A percentile compares a stretch with the other conserved stretches of the same genome.
These are phyloP conservation scores for Ceuthmochares aereus DNA, from an alignment of 2,113 vertebrate species.

Conservation along the genomic window DNA sequence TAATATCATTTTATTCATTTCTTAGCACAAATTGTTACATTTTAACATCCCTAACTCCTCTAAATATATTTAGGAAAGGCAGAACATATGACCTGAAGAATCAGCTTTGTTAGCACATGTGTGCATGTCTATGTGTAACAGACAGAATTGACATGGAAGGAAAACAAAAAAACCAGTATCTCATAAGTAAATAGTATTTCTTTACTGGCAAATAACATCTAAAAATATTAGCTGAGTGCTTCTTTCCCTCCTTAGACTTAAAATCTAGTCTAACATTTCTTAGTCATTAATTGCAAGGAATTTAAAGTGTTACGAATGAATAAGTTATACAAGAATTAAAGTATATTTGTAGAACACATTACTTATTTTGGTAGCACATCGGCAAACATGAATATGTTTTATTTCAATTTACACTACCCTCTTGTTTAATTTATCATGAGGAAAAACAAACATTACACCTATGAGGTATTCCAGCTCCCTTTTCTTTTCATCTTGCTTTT, in stretches of 20 bases:
- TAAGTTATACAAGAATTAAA: not conserved
- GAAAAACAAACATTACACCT: constrained; percentile 20
- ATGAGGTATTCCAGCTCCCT: not conserved
- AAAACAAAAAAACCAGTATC: not conserved
- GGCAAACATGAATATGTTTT: not conserved
- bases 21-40: not conserved
- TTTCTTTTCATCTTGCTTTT: constrained; percentile 35
- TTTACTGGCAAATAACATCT: not conserved
- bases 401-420: not conserved
- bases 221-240: not conserved
- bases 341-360: not conserved
- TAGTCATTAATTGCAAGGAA: not conserved
- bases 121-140: not conserved
- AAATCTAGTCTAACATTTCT: not conserved
- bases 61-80: not conserved
- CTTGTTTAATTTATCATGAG: constrained; percentile 24
- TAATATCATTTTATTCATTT: not conserved
- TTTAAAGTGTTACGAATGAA: not conserved
- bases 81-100: not conserved
- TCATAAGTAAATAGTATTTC: not conserved
- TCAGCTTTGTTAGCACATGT: not conserved
- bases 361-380: not conserved
- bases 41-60: not conserved
- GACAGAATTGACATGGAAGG: rapidly evolving
- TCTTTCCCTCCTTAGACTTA: not conserved